Evolutionary conservation across 2,888 invertebrate species (phyloP), one percentile per base, ranked within the genome.

Genomic region (Idaea biselata): DNA sequence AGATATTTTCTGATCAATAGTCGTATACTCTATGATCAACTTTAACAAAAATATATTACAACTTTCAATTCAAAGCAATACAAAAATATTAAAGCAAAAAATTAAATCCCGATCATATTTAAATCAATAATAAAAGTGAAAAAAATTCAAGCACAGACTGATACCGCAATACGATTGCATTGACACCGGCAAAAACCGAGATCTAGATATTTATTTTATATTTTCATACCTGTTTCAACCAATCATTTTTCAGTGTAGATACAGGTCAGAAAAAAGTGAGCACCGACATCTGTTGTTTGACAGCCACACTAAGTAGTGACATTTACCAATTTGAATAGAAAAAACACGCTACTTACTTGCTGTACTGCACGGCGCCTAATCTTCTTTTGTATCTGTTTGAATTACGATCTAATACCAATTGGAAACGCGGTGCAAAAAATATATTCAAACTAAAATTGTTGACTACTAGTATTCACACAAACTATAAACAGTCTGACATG

Each of bases 271-370:
- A 25, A 25, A 25, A 3, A 59, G 31, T n/a, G 44, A 31, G 67
- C 63, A 68, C 62, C 71, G 71, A 68, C 71, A 72, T 72, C 71
- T 72, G 71, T 70, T 70, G 71, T 66, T 67, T 63, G 68, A 62
- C 59, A 63, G 33, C 55, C 60, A 60, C 60, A 70, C 60, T 60
- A 58, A 70, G 72, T 70, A 71, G 72, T 72, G 71, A 71, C 71
- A 70, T 70, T 32, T 69, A 70, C 61, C 65, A 59, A 57, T 57
- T 58, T 57, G 57, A 59, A 60, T 61, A 58, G 61, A 55, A 63
- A 61, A 61, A 59, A 58, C 58, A 63, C 67, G 63, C 61, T 72
- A 72, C 72, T 72, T 68, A 72, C 71, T 44, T 44, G 44, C 14
- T 44, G 44, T 44, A 44, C 14, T 14, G 8, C 44, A 44, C 44